Percentiles rank a stretch among this genome's conserved stretches.
These are phyloP conservation scores for Lycocorax pyrrhopterus DNA, from an alignment of 2,113 vertebrate species.

Conservation along the genomic window DNA sequence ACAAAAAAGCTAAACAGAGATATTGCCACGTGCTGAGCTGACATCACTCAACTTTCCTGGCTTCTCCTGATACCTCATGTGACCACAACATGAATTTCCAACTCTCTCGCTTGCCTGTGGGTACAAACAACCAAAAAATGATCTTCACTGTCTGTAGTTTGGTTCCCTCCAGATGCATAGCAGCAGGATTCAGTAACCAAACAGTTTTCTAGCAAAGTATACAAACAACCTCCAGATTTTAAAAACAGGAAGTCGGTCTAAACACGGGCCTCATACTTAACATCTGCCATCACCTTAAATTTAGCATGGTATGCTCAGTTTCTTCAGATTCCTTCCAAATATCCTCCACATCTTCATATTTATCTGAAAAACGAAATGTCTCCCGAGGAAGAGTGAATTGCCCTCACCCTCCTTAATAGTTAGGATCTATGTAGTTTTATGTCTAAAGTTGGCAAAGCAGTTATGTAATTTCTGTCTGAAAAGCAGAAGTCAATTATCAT, in stretches of 20 bases:
- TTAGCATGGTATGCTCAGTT: neutral
- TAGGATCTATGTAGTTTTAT: neutral
- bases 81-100: neutral
- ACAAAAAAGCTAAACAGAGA: neutral
- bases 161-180: neutral
- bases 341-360: neutral
- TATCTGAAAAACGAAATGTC: neutral
- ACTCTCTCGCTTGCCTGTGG: neutral
- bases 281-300: slow-evolving; percentile 15
- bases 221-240: slow-evolving; percentile 14
- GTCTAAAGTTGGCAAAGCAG: neutral
- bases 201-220: neutral
- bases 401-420: neutral
- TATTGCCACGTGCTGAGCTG: neutral
- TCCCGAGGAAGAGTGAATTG: neutral
- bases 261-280: slow-evolving; percentile 1
- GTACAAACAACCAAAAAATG: neutral
- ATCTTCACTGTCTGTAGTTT: neutral
- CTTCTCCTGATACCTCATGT: neutral
- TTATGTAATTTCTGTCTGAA: neutral
- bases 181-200: slow-evolving; percentile 5
- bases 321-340: slow-evolving; percentile 9
- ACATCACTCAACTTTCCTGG: neutral
- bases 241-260: slow-evolving; percentile 39
- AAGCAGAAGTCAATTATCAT: neutral